phyloP scores from a whole-genome alignment of 2,797 vertebrate genomes.

The Toxotes lorentzi region DNA sequence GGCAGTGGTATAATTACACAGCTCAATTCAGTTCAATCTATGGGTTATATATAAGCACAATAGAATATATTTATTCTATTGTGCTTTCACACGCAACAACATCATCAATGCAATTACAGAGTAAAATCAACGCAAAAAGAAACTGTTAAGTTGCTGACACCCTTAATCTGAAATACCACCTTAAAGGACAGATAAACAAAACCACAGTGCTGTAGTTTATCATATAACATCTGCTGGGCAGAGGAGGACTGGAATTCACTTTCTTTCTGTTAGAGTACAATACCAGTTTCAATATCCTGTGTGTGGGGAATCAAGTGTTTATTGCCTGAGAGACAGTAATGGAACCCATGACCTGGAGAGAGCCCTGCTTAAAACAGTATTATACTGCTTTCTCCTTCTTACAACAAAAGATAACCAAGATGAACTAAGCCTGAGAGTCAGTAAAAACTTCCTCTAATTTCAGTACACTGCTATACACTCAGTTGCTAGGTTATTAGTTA shows the following conservation, averaged over 20 bases:
- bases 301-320: conserved; percentile 50
- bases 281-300: conserved; percentile 55
- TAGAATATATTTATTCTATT: too few species aligned
- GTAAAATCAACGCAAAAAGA: conserved; percentile 4
- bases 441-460: neutral
- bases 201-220: conserved; percentile 44
- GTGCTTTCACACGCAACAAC: conserved; percentile 22
- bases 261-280: conserved; percentile 25
- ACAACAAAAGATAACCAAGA: conserved; percentile 11
- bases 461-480: neutral
- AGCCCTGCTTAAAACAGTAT: conserved; percentile 11
- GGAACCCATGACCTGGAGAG: conserved; percentile 13
- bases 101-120: neutral
- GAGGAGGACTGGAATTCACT: conserved; percentile 54
- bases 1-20: neutral
- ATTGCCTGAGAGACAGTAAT: conserved; percentile 44
- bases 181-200: conserved; percentile 43
- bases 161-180: conserved; percentile 55
- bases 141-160: conserved; percentile 21
- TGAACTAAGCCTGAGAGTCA: neutral
- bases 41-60: too few species aligned
- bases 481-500: neutral
- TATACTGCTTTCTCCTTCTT: neutral
- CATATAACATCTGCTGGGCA: conserved; percentile 64
- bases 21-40: neutral